Conservation (phyloP, 2,797 vertebrate species). For the Chromobotia macracanthus region DNA sequence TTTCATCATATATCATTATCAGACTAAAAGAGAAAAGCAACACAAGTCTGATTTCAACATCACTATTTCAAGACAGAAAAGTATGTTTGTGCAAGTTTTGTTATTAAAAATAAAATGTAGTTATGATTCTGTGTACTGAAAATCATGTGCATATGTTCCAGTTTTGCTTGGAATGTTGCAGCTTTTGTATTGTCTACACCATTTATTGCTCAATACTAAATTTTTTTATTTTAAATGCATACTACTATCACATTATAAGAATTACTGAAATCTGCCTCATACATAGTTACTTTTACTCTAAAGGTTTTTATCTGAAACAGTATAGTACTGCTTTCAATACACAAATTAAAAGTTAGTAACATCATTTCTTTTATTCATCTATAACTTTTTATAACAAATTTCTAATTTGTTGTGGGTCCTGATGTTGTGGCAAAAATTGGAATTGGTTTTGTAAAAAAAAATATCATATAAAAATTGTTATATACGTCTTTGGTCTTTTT, state of each 20-base stretch:
- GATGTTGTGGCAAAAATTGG: not conserved
- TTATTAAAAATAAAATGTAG: not conserved
- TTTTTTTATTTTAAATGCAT: not conserved
- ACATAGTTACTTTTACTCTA: not conserved
- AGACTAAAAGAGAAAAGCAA: not conserved
- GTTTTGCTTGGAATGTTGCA: not conserved
- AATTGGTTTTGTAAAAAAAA: not conserved
- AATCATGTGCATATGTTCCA: not conserved
- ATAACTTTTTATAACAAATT: not conserved
- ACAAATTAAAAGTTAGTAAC: not conserved
- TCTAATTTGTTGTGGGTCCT: not conserved
- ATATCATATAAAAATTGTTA: no score
- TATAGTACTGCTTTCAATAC: not conserved
- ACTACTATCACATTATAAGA: not conserved
- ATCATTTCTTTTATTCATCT: not conserved
- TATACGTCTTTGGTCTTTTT: not conserved
- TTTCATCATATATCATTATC: not conserved
- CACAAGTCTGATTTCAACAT: not conserved
- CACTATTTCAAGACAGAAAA: not conserved
- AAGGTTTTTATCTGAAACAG: not conserved
- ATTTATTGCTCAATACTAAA: not conserved
- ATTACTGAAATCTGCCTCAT: slow-evolving; percentile 18
- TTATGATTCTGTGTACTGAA: not conserved
- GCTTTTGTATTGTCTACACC: not conserved
- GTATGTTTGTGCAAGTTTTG: not conserved